Conservation (phyloP, 2,113 vertebrate species). For the Pungitius pungitius region DNA sequence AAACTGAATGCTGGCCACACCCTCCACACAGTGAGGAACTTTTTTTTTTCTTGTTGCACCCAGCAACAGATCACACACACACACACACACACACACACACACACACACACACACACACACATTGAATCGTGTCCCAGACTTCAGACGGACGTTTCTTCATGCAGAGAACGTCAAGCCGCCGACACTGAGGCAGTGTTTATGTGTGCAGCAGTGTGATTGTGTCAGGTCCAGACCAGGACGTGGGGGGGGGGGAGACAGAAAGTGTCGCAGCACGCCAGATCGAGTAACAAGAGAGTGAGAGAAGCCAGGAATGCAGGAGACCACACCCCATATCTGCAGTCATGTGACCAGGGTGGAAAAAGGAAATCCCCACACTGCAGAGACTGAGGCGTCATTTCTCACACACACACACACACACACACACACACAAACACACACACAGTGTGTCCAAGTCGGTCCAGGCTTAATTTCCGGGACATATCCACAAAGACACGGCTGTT, state of each 20-base stretch:
- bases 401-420: not conserved
- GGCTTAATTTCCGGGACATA: not conserved
- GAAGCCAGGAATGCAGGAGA: slow-evolving; percentile 72
- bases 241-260: not conserved
- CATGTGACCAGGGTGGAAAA: slow-evolving; percentile 72
- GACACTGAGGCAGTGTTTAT: not conserved
- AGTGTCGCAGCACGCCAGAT: slow-evolving; percentile 43
- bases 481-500: not conserved
- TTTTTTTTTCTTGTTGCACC: slow-evolving; percentile 32
- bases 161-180: slow-evolving; percentile 46
- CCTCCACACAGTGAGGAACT: slow-evolving; percentile 53
- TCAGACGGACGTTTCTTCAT: slow-evolving; percentile 38
- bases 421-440: slow-evolving; percentile 5
- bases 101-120: slow-evolving; percentile 3
- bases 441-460: not conserved
- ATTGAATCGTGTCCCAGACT: slow-evolving; percentile 39
- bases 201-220: slow-evolving; percentile 23
- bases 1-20: slow-evolving; percentile 51
- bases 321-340: slow-evolving; percentile 81
- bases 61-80: slow-evolving; percentile 38
- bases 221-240: slow-evolving; percentile 21
- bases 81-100: not conserved
- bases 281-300: slow-evolving; percentile 16
- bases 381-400: not conserved
- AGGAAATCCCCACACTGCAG: slow-evolving; percentile 77